phyloP scores from a whole-genome alignment of 2,888 invertebrate genomes.

The Rambutsinella grinnellia region DNA sequence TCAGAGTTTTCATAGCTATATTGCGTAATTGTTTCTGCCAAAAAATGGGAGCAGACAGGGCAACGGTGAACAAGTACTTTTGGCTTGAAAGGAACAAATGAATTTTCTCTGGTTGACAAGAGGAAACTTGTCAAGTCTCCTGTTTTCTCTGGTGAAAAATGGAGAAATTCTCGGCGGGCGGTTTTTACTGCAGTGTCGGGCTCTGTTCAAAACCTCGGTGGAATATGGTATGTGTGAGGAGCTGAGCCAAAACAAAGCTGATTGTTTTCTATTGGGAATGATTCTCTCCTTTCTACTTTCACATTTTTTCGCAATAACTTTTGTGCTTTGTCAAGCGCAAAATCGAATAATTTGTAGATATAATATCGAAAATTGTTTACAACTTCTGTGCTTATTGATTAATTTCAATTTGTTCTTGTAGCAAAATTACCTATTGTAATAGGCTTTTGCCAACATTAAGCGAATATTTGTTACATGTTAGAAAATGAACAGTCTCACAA shows the following conservation, averaged over 20 bases:
- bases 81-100: conserved; percentile 7
- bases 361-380: no score
- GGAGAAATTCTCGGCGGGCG: conserved; percentile 58
- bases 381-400: no score
- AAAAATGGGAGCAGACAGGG: neutral
- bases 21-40: conserved; percentile 13
- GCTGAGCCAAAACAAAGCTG: neutral
- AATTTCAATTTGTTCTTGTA: no score
- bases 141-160: conserved; percentile 60
- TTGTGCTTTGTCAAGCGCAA: no score
- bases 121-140: conserved; percentile 9
- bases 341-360: no score
- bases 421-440: no score
- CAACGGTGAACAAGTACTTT: conserved; percentile 7
- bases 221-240: neutral
- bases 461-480: no score
- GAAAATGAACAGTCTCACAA: conserved; percentile 2
- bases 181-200: conserved; percentile 19
- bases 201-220: neutral
- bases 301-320: neutral
- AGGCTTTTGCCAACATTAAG: no score
- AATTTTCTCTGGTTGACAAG: conserved; percentile 13
- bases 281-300: neutral
- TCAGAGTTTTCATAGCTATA: no score
- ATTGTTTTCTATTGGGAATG: neutral